These are phyloP conservation scores for Vicugna pacos DNA, from an alignment of 2,113 vertebrate species.

Conservation along the genomic window DNA sequence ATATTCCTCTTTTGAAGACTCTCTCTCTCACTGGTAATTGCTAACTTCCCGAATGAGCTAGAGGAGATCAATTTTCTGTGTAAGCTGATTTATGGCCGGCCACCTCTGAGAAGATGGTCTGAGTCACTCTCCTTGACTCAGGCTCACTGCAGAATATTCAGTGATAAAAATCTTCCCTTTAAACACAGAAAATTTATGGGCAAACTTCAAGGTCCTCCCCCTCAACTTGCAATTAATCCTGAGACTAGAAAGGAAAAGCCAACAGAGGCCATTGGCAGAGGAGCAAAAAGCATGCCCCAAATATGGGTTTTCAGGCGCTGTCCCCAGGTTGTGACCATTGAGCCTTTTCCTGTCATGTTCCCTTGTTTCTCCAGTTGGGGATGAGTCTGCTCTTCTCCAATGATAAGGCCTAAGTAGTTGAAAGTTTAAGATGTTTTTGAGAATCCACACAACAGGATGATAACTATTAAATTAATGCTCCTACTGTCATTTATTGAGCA, in stretches of 20 bases:
- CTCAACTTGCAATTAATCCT: conserved; percentile 49
- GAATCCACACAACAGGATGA: not conserved
- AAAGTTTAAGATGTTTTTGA: conserved; percentile 31
- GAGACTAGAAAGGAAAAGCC: conserved; percentile 19
- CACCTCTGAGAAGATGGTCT: conserved; percentile 54
- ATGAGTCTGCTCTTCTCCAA: not conserved
- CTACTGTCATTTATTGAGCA: not conserved
- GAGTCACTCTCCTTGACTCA: conserved; percentile 70
- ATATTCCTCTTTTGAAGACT: conserved; percentile 46
- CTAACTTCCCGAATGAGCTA: conserved; percentile 50
- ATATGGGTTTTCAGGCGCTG: not conserved
- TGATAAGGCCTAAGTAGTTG: not conserved
- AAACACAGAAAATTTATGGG: conserved; percentile 37
- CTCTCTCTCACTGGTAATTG: conserved; percentile 36
- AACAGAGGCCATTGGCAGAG: conserved; percentile 11
- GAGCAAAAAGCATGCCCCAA: not conserved
- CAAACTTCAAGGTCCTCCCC: conserved; percentile 47
- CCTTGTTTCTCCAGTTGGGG: not conserved
- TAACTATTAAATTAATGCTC: not conserved
- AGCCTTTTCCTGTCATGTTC: not conserved
- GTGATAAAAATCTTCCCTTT: conserved; percentile 63
- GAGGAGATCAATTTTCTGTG: conserved; percentile 66
- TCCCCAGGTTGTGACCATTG: not conserved
- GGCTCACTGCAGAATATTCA: conserved; percentile 48
- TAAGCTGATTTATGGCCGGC: conserved; percentile 67